phyloP scores from a whole-genome alignment of 2,888 invertebrate genomes.

The Peribatodes rhomboidaria region DNA sequence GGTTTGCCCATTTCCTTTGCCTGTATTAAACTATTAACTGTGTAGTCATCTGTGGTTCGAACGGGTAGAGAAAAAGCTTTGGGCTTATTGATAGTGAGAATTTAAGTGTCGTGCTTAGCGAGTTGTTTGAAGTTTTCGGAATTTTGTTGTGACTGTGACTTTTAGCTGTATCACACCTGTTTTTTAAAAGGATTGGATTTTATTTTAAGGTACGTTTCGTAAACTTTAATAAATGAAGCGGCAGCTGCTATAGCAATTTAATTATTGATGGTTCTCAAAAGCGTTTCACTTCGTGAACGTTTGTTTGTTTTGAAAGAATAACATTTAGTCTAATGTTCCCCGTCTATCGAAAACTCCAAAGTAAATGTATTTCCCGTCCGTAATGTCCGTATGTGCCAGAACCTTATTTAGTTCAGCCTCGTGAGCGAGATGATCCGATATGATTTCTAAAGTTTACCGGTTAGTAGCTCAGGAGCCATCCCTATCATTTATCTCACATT shows the following conservation, averaged over 20 bases:
- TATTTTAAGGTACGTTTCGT: slow-evolving; percentile 14
- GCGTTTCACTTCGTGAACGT: background rate
- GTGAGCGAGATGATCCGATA: slow-evolving; percentile 51
- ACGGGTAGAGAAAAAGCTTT: slow-evolving; percentile 1
- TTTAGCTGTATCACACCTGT: background rate
- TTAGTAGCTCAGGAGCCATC: slow-evolving; percentile 48
- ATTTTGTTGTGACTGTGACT: slow-evolving; percentile 12
- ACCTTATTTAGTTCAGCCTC: slow-evolving; percentile 49
- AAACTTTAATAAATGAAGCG: background rate
- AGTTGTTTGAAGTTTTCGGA: slow-evolving; percentile 17
- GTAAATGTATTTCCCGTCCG: slow-evolving; percentile 7
- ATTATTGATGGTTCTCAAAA: background rate
- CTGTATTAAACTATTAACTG: slow-evolving; percentile 19
- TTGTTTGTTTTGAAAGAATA: background rate
- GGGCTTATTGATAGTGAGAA: slow-evolving; percentile 12
- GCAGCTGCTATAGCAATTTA: too few species aligned
- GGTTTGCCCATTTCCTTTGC: slow-evolving; percentile 31
- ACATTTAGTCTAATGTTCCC: background rate
- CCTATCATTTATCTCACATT: slow-evolving; percentile 46
- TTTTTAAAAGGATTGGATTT: slow-evolving; percentile 1
- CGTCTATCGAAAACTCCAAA: background rate
- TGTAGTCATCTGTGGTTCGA: slow-evolving; percentile 15
- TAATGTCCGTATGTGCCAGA: slow-evolving; percentile 22
- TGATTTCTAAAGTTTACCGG: slow-evolving; percentile 50
- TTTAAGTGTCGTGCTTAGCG: slow-evolving; percentile 25